Conservation (phyloP, 2,113 vertebrate genomes). For the Pseudopodoces humilis region DNA sequence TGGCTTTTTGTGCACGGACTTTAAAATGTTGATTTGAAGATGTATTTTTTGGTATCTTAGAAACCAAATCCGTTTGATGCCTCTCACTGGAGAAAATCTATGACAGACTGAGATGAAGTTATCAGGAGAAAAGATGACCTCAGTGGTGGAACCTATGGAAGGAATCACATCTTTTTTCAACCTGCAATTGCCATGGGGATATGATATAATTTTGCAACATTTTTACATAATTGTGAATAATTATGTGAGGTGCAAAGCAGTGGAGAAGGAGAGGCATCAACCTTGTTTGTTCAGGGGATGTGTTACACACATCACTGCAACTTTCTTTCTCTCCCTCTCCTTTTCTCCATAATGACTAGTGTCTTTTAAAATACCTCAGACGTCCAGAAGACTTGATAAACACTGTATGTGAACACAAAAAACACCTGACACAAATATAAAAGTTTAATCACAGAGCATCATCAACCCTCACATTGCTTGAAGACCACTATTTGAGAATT, state of each 20-base stretch:
- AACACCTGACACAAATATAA: neutral
- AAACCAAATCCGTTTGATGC: conserved; percentile 27
- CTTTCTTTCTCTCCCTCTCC: neutral
- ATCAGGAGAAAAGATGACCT: neutral
- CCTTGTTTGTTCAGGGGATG: neutral
- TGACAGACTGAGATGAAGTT: neutral
- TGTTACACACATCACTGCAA: neutral
- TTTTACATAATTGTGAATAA: neutral
- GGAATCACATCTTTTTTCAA: neutral
- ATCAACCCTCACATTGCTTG: neutral
- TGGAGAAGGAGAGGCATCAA: neutral
- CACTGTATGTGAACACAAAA: neutral
- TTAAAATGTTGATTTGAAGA: conserved; percentile 32
- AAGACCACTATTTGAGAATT: neutral
- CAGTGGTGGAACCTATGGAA: neutral
- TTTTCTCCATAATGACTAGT: neutral
- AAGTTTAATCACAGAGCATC: neutral
- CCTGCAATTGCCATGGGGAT: neutral
- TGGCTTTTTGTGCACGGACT: neutral
- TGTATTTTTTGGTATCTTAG: conserved; percentile 37
- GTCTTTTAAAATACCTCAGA: neutral
- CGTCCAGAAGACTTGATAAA: neutral
- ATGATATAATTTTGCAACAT: neutral
- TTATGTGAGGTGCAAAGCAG: neutral
- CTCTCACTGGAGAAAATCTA: neutral